A percentile compares a stretch with the other conserved stretches of the same genome.
phyloP scores from a whole-genome alignment of 2,797 vertebrate genomes.

The Catharus ustulatus region DNA sequence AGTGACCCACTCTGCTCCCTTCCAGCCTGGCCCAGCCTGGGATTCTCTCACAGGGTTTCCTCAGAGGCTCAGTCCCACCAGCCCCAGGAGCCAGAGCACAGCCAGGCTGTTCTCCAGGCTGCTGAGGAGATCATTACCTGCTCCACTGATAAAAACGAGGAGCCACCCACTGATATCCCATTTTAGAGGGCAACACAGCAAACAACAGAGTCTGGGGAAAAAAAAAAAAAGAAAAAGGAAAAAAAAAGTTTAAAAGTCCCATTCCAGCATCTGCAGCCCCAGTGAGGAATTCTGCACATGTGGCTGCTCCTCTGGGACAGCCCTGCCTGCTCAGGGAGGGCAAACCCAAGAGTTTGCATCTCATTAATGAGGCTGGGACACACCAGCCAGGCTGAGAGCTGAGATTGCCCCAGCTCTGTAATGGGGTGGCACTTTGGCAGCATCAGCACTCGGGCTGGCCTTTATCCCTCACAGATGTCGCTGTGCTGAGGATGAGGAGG shows the following conservation, averaged over 20 bases:
- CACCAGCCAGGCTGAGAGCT: not conserved
- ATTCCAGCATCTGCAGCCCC: not conserved
- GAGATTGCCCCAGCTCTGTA: not conserved
- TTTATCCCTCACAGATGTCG: constrained; percentile 29
- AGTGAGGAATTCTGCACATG: constrained; percentile 21
- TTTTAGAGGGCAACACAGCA: not conserved
- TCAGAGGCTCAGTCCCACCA: not conserved
- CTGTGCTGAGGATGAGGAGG: constrained; percentile 1
- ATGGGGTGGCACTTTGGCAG: constrained; percentile 37
- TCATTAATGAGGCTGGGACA: not conserved
- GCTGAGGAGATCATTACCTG: not conserved
- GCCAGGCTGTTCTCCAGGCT: not conserved
- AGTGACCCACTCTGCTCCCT: not conserved
- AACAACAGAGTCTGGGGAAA: not conserved
- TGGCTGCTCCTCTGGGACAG: constrained; percentile 26
- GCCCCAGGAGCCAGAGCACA: not conserved
- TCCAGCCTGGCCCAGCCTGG: not conserved
- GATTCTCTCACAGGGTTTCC: not conserved
- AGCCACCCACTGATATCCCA: not conserved
- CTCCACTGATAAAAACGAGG: not conserved
- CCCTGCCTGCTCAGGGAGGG: not conserved
- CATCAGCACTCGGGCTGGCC: constrained; percentile 26
- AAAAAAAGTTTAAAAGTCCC: not conserved
- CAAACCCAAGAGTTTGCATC: constrained; percentile 37
- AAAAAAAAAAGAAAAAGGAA: not conserved